Evolutionary conservation across 2,113 vertebrate genomes (phyloP).

Genomic region (Antechinus stuartii): DNA sequence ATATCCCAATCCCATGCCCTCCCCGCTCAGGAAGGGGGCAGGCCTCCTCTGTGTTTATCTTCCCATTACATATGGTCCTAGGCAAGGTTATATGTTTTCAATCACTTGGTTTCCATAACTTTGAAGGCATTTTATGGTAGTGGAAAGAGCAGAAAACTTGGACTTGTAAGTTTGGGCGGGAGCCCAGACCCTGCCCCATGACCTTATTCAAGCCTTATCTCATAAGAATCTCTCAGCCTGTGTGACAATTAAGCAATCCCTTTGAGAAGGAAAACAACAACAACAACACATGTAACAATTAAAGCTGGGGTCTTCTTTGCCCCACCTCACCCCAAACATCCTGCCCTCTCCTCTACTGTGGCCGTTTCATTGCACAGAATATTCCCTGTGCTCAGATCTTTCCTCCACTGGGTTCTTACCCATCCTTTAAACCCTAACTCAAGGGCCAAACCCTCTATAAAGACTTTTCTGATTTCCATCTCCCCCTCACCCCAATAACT

Average conservation of each 20-base stretch:
- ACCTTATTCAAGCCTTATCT: background rate
- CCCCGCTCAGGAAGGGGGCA: background rate
- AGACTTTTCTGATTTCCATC: background rate
- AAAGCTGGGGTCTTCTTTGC: background rate
- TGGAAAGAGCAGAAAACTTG: background rate
- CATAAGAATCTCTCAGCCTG: background rate
- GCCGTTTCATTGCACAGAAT: background rate
- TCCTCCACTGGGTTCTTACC: background rate
- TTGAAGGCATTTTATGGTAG: background rate
- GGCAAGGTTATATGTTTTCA: background rate
- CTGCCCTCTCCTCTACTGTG: background rate
- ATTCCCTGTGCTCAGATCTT: background rate
- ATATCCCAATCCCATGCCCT: background rate
- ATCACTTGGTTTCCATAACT: conserved; percentile 4
- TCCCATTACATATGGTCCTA: background rate
- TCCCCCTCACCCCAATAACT: background rate
- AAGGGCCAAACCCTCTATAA: background rate
- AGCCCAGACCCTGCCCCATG: background rate
- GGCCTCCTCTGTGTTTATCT: background rate
- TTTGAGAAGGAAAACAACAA: too few species aligned
- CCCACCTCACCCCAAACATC: background rate
- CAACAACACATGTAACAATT: background rate
- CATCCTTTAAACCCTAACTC: background rate
- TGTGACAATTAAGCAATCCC: background rate
- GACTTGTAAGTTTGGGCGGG: background rate